Percentiles rank a stretch among this genome's conserved stretches.
These are phyloP conservation scores for Arctia plantaginis DNA, from an alignment of 2,888 invertebrate genomes.

Conservation along the genomic window DNA sequence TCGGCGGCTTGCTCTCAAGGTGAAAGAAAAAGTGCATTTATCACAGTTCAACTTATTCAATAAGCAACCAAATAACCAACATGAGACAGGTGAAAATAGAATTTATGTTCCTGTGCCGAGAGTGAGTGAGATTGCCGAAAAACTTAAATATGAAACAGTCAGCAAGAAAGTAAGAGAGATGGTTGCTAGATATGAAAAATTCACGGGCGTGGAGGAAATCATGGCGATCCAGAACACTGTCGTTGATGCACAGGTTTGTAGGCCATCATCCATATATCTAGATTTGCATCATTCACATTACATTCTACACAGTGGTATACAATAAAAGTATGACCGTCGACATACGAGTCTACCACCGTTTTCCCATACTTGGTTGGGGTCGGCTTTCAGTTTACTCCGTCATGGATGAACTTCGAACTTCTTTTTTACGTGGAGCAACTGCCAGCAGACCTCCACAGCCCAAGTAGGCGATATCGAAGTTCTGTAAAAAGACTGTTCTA, in stretches of 20 bases:
- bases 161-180: conserved; percentile 77
- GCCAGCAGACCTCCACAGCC: too few species aligned
- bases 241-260: conserved; percentile 87
- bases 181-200: conserved; percentile 89
- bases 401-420: too few species aligned
- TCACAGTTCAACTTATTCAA: conserved; percentile 53
- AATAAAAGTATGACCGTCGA: not conserved
- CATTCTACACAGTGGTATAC: not conserved
- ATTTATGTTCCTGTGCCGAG: conserved; percentile 63
- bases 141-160: conserved; percentile 71
- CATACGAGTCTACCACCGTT: not conserved
- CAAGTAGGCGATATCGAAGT: too few species aligned
- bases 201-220: conserved; percentile 93
- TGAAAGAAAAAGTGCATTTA: conserved; percentile 74
- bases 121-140: conserved; percentile 76
- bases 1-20: conserved; percentile 71
- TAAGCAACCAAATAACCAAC: conserved; percentile 43
- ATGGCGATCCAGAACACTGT: conserved; percentile 91
- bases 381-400: not conserved
- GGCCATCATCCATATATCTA: not conserved
- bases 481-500: too few species aligned
- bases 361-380: not conserved
- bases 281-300: not conserved
- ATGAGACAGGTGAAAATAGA: conserved; percentile 76
- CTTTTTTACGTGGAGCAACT: too few species aligned